These are phyloP conservation scores for Austrofundulus limnaeus DNA, from an alignment of 2,113 vertebrate genomes.

Conservation along the genomic window DNA sequence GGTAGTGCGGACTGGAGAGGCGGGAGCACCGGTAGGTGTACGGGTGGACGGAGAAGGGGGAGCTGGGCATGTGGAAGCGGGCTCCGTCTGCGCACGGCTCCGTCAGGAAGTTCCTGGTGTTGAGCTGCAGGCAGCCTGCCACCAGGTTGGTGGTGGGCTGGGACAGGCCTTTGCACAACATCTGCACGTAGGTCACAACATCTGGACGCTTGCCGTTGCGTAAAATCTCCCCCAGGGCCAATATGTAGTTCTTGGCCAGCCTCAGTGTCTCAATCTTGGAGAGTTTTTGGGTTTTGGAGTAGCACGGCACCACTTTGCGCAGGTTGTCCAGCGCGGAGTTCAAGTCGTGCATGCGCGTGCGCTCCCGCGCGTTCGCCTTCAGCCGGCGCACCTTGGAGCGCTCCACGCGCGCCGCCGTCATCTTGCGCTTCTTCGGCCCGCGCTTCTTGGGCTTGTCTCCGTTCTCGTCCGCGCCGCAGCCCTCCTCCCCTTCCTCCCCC, in stretches of 20 bases:
- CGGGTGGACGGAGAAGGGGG: constrained; percentile 91
- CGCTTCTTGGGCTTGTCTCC: constrained; percentile 92
- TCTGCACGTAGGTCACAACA: constrained; percentile 95
- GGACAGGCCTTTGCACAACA: constrained; percentile 92
- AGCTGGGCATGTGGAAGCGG: constrained; percentile 87
- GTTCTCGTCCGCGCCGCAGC: constrained; percentile 79
- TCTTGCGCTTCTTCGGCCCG: constrained; percentile 96
- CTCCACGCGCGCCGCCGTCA: constrained; percentile 91
- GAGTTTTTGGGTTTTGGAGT: constrained; percentile 97
- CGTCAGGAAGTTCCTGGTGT: constrained; percentile 95
- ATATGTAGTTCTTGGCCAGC: constrained; percentile 96
- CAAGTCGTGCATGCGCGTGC: constrained; percentile 97
- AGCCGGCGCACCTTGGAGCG: constrained; percentile 91
- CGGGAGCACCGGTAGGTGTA: constrained; percentile 92
- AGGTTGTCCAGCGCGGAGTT: constrained; percentile 98
- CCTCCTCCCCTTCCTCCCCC: constrained; percentile 90
- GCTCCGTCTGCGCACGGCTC: constrained; percentile 88
- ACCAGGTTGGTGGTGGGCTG: constrained; percentile 95
- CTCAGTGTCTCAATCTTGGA: constrained; percentile 98
- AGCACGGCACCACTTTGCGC: constrained; percentile 97
- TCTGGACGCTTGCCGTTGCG: constrained; percentile 95
- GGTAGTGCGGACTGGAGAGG: constrained; percentile 89
- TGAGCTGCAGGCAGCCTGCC: constrained; percentile 93
- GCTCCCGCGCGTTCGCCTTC: constrained; percentile 94
- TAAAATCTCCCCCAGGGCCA: constrained; percentile 96